Evolutionary conservation across 1,140 invertebrate species (phyloP), one percentile per base, ranked within the genome.

Genomic region (Drosophila simulans): DNA sequence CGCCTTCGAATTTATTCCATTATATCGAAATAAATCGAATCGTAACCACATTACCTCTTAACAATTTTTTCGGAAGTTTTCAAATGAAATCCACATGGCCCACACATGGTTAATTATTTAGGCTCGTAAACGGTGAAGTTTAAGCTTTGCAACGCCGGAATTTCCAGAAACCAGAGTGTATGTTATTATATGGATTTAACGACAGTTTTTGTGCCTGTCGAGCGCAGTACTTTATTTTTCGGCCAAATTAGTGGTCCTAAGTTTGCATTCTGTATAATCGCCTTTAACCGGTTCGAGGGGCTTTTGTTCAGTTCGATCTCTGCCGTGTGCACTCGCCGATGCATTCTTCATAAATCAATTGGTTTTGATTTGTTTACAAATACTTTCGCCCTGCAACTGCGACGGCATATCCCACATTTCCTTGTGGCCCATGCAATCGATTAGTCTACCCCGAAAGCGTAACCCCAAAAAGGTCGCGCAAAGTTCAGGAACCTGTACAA

Each of bases 331-430:
- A 48, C 1, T 54, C 37, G n/a, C 12, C 54, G 46, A 48, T 70
- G 62, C 56, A 79, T 73, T 55, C 66, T 73, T 56, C 37, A 79
- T 48, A 59, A 52, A n/a, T 51, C 83, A 88, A 86, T 86, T 88
- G 83, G 49, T 49, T 75, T 70, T 78, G 57, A 82, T 82, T 86
- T 88, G 74, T 75, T 82, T 81, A 57, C 64, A 77, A 81, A 69
- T 59, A 62, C 73, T 69, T 49, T 31, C 25, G 45, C 31, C 42
- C 57, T 57, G 55, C 43, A 55, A 63, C 22, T 40, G 39, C 45
- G 39, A 73, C 51, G 62, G 56, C 27, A 51, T 58, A 62, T 60
- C 15, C 45, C 40, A 25, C 25, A 42, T 59, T 22, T 40, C 34
- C 53, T 46, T 48, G 51, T 48, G 27, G 64, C 40, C 31, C 57